Conservation (phyloP, 2,797 vertebrate genomes). For the Microhierax caerulescens region DNA sequence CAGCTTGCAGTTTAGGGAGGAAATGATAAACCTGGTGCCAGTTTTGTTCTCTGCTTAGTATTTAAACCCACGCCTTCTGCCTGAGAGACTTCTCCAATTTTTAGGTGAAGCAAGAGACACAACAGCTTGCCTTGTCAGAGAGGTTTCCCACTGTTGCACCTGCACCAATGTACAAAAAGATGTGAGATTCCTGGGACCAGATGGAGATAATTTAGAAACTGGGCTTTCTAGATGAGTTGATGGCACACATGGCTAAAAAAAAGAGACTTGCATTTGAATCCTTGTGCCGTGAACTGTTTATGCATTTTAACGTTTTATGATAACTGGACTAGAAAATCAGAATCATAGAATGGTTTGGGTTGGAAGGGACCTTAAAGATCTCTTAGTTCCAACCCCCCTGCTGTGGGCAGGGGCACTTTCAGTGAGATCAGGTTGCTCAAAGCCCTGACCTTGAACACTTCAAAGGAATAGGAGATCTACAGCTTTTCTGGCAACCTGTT, state of each 20-base stretch:
- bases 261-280: neutral
- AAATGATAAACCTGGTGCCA: neutral
- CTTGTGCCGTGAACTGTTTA: neutral
- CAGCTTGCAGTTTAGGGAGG: neutral
- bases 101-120: neutral
- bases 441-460: too few relatives aligned
- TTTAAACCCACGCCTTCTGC: neutral
- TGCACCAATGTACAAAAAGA: neutral
- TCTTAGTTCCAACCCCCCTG: too few relatives aligned
- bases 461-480: too few relatives aligned
- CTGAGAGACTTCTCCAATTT: neutral
- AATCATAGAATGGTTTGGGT: neutral
- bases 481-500: too few relatives aligned
- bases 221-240: neutral
- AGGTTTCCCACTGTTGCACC: neutral
- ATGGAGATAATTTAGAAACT: neutral
- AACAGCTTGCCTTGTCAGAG: neutral
- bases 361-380: too few relatives aligned
- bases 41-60: neutral
- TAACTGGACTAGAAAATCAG: neutral
- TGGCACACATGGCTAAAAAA: neutral
- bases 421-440: too few relatives aligned
- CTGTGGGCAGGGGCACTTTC: too few relatives aligned
- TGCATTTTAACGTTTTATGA: neutral
- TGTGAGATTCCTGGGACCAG: neutral